A percentile compares a stretch with the other conserved stretches of the same genome.
Conservation (phyloP, 2,888 invertebrate genomes). For the Muscina levida region DNA sequence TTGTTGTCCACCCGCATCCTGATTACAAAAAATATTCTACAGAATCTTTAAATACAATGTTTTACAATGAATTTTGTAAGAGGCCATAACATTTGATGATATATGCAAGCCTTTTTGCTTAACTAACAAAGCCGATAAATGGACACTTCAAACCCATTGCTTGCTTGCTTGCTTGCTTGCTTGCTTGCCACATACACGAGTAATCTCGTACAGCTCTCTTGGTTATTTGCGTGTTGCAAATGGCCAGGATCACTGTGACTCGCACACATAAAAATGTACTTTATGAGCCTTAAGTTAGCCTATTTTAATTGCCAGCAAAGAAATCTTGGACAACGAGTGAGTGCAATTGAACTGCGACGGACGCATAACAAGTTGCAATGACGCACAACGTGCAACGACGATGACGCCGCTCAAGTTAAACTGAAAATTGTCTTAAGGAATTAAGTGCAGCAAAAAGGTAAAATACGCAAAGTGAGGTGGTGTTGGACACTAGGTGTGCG, state of each 20-base stretch:
- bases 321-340: conserved; percentile 69
- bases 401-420: background rate
- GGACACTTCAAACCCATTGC: conserved; percentile 63
- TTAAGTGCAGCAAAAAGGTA: conserved; percentile 35
- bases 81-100: conserved; percentile 64
- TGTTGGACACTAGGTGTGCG: background rate
- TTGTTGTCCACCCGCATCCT: too few species aligned
- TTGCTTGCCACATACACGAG: too few species aligned
- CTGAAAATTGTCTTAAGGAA: conserved; percentile 39
- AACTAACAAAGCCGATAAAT: conserved; percentile 52
- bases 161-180: too few species aligned
- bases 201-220: too few species aligned
- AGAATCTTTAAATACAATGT: conserved; percentile 32
- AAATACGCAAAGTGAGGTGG: conserved; percentile 14
- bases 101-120: conserved; percentile 52
- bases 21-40: too few species aligned
- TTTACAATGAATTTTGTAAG: conserved; percentile 63
- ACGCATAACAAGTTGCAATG: conserved; percentile 58
- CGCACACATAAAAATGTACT: conserved; percentile 73
- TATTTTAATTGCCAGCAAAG: conserved; percentile 74
- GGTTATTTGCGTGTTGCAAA: background rate
- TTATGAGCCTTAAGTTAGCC: conserved; percentile 75
- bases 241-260: background rate
- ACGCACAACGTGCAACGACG: conserved; percentile 24
- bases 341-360: conserved; percentile 65